Conservation (phyloP, 2,888 invertebrate genomes). For the Neoitamus cyanurus region DNA sequence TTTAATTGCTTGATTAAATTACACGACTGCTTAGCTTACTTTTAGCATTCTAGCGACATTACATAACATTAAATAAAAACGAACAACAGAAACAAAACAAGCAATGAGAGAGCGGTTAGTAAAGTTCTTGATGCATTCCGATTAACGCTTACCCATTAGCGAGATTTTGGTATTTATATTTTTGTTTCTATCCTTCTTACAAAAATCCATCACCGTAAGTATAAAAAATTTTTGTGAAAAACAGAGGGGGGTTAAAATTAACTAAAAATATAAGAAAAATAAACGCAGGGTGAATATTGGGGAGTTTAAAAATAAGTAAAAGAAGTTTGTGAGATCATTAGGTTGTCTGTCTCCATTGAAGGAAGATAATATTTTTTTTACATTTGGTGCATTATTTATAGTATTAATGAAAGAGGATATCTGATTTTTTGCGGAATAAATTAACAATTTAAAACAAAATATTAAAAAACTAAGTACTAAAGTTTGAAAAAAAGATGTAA, state of each 20-base stretch:
- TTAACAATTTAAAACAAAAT: background rate
- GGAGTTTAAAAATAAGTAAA: background rate
- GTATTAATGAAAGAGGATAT: background rate
- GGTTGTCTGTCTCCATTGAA: background rate
- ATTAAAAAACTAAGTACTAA: background rate
- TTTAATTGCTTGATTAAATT: background rate
- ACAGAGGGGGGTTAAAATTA: slow-evolving; percentile 47
- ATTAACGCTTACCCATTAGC: slow-evolving; percentile 43
- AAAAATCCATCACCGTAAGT: slow-evolving; percentile 43
- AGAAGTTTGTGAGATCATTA: background rate
- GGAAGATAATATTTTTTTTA: background rate
- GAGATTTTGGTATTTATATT: slow-evolving; percentile 19
- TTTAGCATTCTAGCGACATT: background rate
- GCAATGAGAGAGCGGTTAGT: background rate
- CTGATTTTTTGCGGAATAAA: background rate
- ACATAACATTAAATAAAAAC: background rate
- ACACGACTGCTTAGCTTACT: background rate
- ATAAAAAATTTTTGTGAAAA: slow-evolving; percentile 47
- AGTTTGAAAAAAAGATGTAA: background rate
- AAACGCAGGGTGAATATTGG: slow-evolving; percentile 27
- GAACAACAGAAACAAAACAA: background rate
- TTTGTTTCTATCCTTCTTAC: slow-evolving; percentile 6
- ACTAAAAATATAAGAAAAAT: slow-evolving; percentile 50
- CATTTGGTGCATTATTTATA: background rate
- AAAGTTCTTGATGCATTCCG: background rate